These are phyloP conservation scores for Myoxocephalus aenaeus DNA, from an alignment of 2,797 vertebrate species.

Conservation along the genomic window DNA sequence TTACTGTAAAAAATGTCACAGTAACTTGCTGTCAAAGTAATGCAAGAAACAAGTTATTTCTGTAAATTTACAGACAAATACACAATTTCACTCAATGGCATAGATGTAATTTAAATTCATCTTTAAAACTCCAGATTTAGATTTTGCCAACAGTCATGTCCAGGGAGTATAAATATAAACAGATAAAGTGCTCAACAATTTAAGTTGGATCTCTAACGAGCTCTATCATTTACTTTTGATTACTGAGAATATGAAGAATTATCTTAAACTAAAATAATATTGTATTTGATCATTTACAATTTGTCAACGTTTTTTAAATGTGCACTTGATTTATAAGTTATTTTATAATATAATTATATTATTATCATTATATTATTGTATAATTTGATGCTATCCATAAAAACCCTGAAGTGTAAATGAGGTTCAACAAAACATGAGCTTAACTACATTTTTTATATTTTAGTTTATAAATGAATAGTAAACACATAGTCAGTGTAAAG, in stretches of 20 bases:
- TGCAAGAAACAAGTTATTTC: too few species aligned
- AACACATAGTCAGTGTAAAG: neutral
- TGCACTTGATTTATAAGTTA: neutral
- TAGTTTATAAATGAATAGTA: neutral
- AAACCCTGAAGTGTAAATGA: neutral
- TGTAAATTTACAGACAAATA: too few species aligned
- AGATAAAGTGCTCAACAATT: neutral
- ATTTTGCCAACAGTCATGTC: too few species aligned
- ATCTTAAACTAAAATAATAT: too few species aligned
- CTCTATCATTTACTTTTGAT: neutral
- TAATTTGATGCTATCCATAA: neutral
- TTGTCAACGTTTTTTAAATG: neutral
- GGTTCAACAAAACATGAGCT: neutral
- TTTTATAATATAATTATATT: too few species aligned
- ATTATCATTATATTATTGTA: too few species aligned
- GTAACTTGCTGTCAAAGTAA: too few species aligned
- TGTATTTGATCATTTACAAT: neutral
- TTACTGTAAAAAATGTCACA: too few species aligned
- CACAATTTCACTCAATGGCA: too few species aligned
- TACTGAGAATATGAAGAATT: too few species aligned
- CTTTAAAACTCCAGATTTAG: too few species aligned
- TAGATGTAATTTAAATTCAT: too few species aligned
- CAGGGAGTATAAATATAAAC: neutral
- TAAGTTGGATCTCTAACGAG: neutral
- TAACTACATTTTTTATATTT: neutral